phyloP scores from a whole-genome alignment of 2,888 invertebrate genomes.

The Dromius quadrimaculatus region DNA sequence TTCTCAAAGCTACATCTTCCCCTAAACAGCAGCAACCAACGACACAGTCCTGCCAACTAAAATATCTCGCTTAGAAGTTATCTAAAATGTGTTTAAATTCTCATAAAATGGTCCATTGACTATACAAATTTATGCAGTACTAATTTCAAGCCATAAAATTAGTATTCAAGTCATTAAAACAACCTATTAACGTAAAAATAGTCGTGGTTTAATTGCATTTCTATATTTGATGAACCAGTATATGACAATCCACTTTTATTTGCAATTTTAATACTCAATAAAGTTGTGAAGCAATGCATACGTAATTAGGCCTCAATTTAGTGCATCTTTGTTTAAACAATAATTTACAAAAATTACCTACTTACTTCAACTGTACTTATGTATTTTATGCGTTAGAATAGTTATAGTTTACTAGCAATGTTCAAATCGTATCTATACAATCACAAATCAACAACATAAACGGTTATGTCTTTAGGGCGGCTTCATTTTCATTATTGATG shows the following conservation, averaged over 20 bases:
- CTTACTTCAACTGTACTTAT: background rate
- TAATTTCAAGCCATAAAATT: slow-evolving; percentile 27
- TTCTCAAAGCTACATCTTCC: no score
- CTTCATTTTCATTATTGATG: slow-evolving; percentile 27
- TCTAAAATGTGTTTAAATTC: background rate
- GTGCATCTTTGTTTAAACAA: background rate
- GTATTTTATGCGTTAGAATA: background rate
- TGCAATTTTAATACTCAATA: background rate
- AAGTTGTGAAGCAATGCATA: background rate
- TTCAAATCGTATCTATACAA: background rate
- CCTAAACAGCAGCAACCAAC: background rate
- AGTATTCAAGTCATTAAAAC: slow-evolving; percentile 27
- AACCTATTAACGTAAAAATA: slow-evolving; percentile 20
- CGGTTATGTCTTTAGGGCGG: slow-evolving; percentile 2
- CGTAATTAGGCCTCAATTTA: background rate
- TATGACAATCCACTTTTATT: background rate
- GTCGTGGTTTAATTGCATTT: background rate
- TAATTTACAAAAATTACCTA: background rate
- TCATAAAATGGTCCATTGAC: background rate
- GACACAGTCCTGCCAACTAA: background rate
- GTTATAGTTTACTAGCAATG: background rate
- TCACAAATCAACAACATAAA: background rate
- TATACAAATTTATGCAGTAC: slow-evolving; percentile 30
- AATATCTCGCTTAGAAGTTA: background rate
- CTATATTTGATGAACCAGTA: background rate